phyloP scores from a whole-genome alignment of 2,113 vertebrate genomes.

The Actenoides hombroni region DNA sequence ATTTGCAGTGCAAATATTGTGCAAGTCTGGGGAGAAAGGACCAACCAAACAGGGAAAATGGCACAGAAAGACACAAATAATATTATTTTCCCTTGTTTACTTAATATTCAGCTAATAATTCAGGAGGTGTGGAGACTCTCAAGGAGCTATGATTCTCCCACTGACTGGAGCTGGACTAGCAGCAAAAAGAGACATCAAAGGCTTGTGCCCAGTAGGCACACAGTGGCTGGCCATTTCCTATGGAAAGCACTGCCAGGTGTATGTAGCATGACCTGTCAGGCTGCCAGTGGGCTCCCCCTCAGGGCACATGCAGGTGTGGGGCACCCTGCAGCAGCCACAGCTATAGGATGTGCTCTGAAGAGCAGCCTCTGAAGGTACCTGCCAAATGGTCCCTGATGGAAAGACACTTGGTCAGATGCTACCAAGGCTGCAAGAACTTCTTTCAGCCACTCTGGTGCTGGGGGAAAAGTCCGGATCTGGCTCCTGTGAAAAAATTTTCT shows the following conservation, averaged over 20 bases:
- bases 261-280: not conserved
- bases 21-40: not conserved
- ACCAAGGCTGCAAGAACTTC: not conserved
- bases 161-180: not conserved
- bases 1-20: not conserved
- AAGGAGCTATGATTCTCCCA: not conserved
- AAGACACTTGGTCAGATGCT: not conserved
- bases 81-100: not conserved
- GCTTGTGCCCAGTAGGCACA: too few species aligned
- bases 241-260: not conserved
- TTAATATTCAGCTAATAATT: not conserved
- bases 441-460: not conserved
- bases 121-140: not conserved
- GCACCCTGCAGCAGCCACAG: not conserved
- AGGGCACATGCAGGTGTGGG: not conserved
- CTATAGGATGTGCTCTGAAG: not conserved
- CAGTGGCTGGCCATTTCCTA: accelerated
- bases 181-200: accelerated
- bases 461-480: not conserved
- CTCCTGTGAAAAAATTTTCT: too few species aligned
- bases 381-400: not conserved
- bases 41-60: not conserved
- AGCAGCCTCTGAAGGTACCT: not conserved
- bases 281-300: not conserved
- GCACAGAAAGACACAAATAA: not conserved